Evolutionary conservation across 2,797 vertebrate genomes (phyloP).

Genomic region (Sorex maritimensis): DNA sequence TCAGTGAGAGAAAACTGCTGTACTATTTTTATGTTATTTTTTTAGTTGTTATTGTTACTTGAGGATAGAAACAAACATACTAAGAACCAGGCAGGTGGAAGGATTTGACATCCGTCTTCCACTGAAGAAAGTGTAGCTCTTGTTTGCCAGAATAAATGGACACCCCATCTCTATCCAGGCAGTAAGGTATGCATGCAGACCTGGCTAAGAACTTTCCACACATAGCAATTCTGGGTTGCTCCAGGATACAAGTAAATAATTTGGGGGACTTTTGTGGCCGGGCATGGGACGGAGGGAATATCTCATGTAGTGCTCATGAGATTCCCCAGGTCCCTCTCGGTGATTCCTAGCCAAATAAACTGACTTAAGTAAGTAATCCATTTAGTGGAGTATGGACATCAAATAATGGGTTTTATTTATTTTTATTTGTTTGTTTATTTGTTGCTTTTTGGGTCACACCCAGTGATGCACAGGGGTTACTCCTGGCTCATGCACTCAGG

Average conservation of each 20-base stretch:
- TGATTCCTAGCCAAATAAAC: background rate
- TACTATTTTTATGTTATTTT: background rate
- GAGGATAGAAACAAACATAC: background rate
- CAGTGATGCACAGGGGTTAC: too few species aligned
- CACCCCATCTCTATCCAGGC: background rate
- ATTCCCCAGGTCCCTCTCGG: too few species aligned
- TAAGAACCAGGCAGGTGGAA: background rate
- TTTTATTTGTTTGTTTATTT: too few species aligned
- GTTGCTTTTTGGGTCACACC: too few species aligned
- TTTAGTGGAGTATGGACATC: background rate
- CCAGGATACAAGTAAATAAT: constrained; percentile 31
- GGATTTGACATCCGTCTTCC: background rate
- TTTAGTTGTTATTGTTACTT: constrained; percentile 36
- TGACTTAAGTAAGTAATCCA: background rate
- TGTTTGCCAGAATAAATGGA: background rate
- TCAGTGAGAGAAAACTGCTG: background rate
- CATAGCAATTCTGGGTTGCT: constrained; percentile 8
- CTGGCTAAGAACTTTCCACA: background rate
- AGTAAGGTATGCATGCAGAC: background rate
- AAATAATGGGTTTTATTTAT: background rate
- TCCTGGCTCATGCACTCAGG: too few species aligned
- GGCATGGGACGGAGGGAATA: too few species aligned
- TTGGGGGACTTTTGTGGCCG: too few species aligned
- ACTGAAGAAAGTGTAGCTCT: background rate
- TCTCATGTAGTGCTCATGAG: too few species aligned